Evolutionary conservation across 2,797 vertebrate genomes (phyloP).

Genomic region (Parambassis ranga): DNA sequence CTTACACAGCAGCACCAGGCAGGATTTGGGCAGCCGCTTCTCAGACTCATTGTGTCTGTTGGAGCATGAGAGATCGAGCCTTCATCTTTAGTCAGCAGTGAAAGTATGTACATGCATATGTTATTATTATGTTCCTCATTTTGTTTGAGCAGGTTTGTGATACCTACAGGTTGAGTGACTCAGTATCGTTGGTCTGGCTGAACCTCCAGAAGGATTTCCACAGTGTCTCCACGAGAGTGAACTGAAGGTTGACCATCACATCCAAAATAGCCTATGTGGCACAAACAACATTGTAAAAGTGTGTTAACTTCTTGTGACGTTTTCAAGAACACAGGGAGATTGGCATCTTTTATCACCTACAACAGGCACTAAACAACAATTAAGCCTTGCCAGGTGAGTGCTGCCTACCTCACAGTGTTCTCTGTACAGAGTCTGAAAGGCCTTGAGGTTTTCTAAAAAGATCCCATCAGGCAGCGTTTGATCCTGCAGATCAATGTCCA

Average conservation of each 20-base stretch:
- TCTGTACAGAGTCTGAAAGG: conserved; percentile 89
- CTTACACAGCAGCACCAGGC: conserved; percentile 89
- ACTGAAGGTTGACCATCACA: conserved; percentile 94
- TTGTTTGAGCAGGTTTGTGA: background rate
- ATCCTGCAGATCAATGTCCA: conserved; percentile 85
- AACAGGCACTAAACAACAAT: too few relatives aligned
- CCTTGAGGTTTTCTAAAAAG: conserved; percentile 83
- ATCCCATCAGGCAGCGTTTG: conserved; percentile 85
- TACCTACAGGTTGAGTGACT: conserved; percentile 83
- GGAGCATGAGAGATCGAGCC: background rate
- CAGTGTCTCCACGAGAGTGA: conserved; percentile 90
- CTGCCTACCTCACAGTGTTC: conserved; percentile 92
- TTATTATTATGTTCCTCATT: background rate
- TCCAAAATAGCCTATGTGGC: conserved; percentile 87
- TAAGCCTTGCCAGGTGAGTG: too few relatives aligned
- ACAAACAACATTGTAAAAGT: conserved; percentile 1
- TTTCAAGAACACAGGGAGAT: too few relatives aligned
- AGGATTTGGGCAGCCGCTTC: conserved; percentile 89
- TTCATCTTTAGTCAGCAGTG: background rate
- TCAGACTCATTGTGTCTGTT: conserved; percentile 87
- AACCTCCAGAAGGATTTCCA: conserved; percentile 97
- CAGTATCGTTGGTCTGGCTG: conserved; percentile 81
- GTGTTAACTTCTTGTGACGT: background rate
- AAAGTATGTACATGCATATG: background rate
- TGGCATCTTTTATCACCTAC: too few relatives aligned